Evolutionary conservation across 2,113 vertebrate genomes (phyloP), one percentile per base, ranked within the genome.

Genomic region (Entelurus aequoreus): DNA sequence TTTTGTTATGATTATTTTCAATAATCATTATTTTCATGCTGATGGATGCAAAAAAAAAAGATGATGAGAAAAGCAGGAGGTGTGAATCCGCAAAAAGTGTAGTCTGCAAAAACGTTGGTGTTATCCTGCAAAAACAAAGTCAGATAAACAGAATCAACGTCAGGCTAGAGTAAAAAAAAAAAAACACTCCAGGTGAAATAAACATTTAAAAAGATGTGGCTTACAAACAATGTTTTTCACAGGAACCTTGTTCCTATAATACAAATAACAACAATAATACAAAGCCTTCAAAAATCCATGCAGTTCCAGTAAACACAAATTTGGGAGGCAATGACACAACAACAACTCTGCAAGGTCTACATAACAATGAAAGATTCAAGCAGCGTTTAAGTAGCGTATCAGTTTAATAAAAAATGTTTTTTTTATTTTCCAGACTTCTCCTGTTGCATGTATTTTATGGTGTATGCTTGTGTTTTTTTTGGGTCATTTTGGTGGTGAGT

Each of bases 21-120:
- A 19, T 16, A 79, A 75, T 76, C 76, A 71, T 21, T 16, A 52
- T 62, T 57, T 61, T 73, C 7, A 82, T 60, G 58, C 5, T 9
- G 65, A 68, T 66, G 66, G 19, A 74, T 3, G 28, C 46, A 69
- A 58, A 63, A 56, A 56, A 66, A 4, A 62, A 5, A 75, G 54
- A 78, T 71, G 68, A 61, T 50, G 55, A 36, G 61, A 50, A 62
- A 2, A 21, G 51, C 52, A 36, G 37, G 51, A 83, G 68, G 67
- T 51, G 61, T 73, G 61, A 55, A 40, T 36, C 28, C 8, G 19
- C 53, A 49, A 50, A 37, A 44, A n/a, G 58, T 60, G 48, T 64
- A 74, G 53, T 60, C 59, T 6, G 11, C 56, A 71, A 57, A 68
- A 44, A 79, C 57, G 54, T 66, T 49, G 37, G n/a, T 0, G 16